A percentile compares a stretch with the other conserved stretches of the same genome.
These are phyloP conservation scores for Porites divaricata DNA, from an alignment of 92 coral and sea anemone genomes.

Conservation along the genomic window DNA sequence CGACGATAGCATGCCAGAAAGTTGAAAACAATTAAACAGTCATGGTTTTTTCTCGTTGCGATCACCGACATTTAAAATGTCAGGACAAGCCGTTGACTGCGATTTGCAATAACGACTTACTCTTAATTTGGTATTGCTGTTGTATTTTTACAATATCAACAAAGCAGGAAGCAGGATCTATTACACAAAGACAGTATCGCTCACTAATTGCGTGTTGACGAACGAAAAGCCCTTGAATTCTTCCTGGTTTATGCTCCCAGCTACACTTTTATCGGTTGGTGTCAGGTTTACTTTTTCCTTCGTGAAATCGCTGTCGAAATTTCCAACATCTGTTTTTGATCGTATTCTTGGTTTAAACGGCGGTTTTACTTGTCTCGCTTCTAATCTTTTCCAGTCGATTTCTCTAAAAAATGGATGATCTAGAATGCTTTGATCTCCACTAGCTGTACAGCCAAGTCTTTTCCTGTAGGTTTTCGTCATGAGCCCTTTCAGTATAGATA, in stretches of 20 bases:
- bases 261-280: conserved; percentile 82
- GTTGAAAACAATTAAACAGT: not conserved
- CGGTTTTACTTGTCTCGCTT: conserved; percentile 75
- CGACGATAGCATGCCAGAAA: not conserved
- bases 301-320: conserved; percentile 99
- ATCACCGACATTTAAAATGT: conserved; percentile 30
- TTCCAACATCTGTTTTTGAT: conserved; percentile 91
- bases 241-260: conserved; percentile 87
- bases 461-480: conserved; percentile 89
- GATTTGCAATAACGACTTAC: conserved; percentile 30
- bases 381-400: conserved; percentile 90
- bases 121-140: not conserved
- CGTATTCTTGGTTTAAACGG: conserved; percentile 96
- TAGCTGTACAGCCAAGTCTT: conserved; percentile 92
- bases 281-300: conserved; percentile 86
- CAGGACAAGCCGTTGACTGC: conserved; percentile 41
- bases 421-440: conserved; percentile 86
- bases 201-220: conserved; percentile 85
- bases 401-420: conserved; percentile 93
- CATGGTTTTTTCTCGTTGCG: not conserved
- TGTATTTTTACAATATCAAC: conserved; percentile 34
- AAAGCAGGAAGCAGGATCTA: not conserved
- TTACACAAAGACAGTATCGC: conserved; percentile 29
- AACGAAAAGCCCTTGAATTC: conserved; percentile 95
- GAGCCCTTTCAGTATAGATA: conserved; percentile 95